Base-by-base conservation (phyloP, 2,888 invertebrate species). In the Thumatha senex region DNA sequence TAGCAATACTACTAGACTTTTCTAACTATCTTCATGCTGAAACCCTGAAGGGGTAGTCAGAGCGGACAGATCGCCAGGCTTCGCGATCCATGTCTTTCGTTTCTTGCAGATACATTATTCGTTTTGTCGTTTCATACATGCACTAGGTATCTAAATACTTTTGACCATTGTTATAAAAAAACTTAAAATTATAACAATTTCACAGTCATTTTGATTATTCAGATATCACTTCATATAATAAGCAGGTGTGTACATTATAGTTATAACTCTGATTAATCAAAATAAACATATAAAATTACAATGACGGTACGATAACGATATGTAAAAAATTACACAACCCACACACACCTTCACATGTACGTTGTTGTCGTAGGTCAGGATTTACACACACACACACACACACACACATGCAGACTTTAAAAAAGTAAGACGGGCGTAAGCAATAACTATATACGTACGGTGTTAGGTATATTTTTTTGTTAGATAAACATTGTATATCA, bases 341-440 rank as follows among this genome's bases (percentile, higher is more conserved):
- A 68, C 71, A 70, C 70, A 61, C 70, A 67, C 70, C 61, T 67
- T 71, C 56, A 64, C 45, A 50, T 51, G 15, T 15, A 38, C 55
- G 63, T 78, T 78, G 63, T 78, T 78, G 76, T 63, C 72, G 78
- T 76, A 78, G 80, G 80, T 80, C 79, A 78, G 71, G 73, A 68
- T 46, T 60, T 62, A 31, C 31, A 31, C 11, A 31, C 31, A 31
- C 7, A 31, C 31, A 8, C 2, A 7, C 9, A 63, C 73, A 55
- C 77, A 63, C 71, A 71, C 70, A 71, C 67, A 61, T 40, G 45
- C 57, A 46, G 48, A 51, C 67, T 57, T 64, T 64, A 63, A 71
- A 74, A 73, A 66, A 65, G 64, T 56, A 63, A 74, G 11, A 31
- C 76, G 86, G 78, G 82, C 72, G 84, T 64, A 75, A 82, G 82